Percentiles rank a stretch among this genome's conserved stretches.
Conservation (phyloP, 2,113 vertebrate species). For the Gallinago media region DNA sequence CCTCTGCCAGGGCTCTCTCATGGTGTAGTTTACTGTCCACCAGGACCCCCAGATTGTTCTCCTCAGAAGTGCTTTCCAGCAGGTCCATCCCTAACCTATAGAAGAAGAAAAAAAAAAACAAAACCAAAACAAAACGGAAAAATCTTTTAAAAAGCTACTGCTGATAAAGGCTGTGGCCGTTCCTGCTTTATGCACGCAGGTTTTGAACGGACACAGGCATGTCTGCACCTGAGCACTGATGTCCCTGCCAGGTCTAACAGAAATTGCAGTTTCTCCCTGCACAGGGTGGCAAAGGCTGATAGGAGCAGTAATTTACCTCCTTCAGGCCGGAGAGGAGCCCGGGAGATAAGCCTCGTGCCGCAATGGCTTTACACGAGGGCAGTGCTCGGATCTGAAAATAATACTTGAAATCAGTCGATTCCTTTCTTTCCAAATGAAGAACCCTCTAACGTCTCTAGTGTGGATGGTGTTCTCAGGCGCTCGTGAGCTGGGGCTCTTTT, state of each 20-base stretch:
- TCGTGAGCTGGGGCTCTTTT: no score
- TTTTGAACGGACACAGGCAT: fast-evolving
- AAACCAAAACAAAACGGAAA: fast-evolving
- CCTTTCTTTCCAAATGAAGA: not conserved
- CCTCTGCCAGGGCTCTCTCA: no score
- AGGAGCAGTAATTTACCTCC: not conserved
- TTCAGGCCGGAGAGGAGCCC: not conserved
- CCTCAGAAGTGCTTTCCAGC: no score
- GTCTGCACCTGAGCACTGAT: not conserved
- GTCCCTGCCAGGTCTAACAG: no score
- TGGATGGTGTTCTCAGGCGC: not conserved
- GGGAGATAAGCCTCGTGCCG: not conserved
- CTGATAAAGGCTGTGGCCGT: not conserved
- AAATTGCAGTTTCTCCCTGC: fast-evolving
- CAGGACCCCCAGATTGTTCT: no score
- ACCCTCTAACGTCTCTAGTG: fast-evolving
- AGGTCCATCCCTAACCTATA: no score
- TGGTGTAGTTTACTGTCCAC: no score
- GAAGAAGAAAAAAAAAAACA: no score
- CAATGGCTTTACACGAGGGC: not conserved
- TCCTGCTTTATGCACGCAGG: fast-evolving
- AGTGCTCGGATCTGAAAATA: not conserved
- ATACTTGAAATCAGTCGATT: not conserved
- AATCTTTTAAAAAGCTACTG: no score
- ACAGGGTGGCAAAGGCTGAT: not conserved